A percentile compares a stretch with the other conserved stretches of the same genome.
Evolutionary conservation across 2,113 vertebrate genomes (phyloP).

Genomic region (Pollimyrus isidori): DNA sequence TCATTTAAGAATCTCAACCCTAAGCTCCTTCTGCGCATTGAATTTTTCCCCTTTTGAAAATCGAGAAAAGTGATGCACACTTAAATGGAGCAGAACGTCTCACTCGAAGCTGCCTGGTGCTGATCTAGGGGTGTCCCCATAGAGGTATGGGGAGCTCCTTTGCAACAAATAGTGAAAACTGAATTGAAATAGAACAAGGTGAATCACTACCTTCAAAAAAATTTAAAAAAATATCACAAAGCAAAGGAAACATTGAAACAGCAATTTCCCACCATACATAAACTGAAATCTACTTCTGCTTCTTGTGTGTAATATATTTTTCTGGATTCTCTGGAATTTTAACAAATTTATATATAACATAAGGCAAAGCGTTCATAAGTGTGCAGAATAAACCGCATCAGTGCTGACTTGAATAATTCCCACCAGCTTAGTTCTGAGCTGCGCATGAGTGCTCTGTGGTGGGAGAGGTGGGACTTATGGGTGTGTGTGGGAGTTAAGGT

Average conservation of each 20-base stretch:
- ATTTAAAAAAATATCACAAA: neutral
- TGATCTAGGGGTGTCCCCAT: neutral
- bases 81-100: neutral
- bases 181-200: neutral
- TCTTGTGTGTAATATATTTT: neutral
- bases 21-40: neutral
- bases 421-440: neutral
- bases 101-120: neutral
- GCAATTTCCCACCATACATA: neutral
- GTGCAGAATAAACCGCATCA: neutral
- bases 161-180: conserved; percentile 10
- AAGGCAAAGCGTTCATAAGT: neutral
- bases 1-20: neutral
- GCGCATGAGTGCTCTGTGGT: neutral
- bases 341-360: neutral
- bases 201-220: conserved; percentile 6
- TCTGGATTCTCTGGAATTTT: neutral
- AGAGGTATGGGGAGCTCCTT: neutral
- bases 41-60: neutral
- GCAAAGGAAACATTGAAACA: neutral
- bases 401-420: neutral
- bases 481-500: neutral
- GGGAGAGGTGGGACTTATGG: neutral
- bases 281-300: neutral
- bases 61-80: neutral